phyloP scores from a whole-genome alignment of 2,888 invertebrate genomes.

The Syrphus vitripennis region DNA sequence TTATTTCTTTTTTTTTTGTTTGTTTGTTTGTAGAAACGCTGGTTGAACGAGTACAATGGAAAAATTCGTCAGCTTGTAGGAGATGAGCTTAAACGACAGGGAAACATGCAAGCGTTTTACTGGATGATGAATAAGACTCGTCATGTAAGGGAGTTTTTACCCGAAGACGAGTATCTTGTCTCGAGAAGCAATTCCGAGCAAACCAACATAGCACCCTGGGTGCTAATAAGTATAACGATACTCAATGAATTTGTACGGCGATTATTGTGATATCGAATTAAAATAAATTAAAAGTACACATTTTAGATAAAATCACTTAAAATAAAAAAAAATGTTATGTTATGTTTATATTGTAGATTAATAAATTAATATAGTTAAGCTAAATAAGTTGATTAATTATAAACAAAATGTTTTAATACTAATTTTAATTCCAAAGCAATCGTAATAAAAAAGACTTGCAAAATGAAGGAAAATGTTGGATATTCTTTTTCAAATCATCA shows the following conservation, averaged over 20 bases:
- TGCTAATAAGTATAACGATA: background rate
- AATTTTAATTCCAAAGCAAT: background rate
- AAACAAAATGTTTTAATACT: background rate
- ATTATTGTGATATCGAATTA: slow-evolving; percentile 34
- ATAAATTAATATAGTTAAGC: background rate
- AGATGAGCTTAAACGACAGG: slow-evolving; percentile 87
- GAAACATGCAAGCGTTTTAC: slow-evolving; percentile 87
- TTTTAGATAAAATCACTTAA: background rate
- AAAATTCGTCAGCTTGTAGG: slow-evolving; percentile 88
- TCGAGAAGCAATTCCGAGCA: slow-evolving; percentile 9
- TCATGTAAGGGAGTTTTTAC: slow-evolving; percentile 84
- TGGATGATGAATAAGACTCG: slow-evolving; percentile 93
- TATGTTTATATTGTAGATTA: background rate
- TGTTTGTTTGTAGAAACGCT: slow-evolving; percentile 84
- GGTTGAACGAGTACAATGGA: slow-evolving; percentile 91
- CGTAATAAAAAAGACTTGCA: background rate
- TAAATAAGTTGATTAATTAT: too few species aligned
- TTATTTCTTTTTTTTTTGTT: too few species aligned
- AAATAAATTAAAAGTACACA: background rate
- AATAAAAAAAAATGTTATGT: background rate
- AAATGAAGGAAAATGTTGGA: background rate
- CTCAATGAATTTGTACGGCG: background rate
- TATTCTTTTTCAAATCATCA: too few species aligned
- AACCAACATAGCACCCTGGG: background rate
- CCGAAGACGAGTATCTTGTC: slow-evolving; percentile 79